phyloP scores from a whole-genome alignment of 2,797 vertebrate species.

The Cryptoprocta ferox region DNA sequence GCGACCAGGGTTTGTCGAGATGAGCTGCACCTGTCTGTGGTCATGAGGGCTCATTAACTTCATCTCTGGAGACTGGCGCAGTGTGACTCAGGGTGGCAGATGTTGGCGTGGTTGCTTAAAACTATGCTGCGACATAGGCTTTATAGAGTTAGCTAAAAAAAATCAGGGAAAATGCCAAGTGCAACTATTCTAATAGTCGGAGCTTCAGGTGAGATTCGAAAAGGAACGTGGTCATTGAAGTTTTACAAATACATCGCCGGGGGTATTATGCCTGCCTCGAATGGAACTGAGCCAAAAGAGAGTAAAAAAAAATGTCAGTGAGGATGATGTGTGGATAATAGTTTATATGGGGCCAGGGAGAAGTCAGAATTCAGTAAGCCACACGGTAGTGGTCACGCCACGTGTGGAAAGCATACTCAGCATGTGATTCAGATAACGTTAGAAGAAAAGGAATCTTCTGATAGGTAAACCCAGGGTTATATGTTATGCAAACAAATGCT shows the following conservation, averaged over 20 bases:
- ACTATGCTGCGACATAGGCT: neutral
- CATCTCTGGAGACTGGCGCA: fast-evolving
- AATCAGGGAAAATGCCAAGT: neutral
- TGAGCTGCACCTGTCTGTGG: fast-evolving
- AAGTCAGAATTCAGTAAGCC: neutral
- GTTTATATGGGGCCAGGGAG: neutral
- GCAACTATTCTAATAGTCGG: fast-evolving
- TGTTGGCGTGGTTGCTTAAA: fast-evolving
- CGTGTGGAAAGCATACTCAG: fast-evolving
- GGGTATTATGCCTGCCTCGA: neutral
- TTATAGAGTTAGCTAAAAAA: neutral
- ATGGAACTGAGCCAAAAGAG: neutral
- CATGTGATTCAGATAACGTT: neutral
- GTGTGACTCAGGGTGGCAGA: fast-evolving
- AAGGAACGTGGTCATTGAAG: neutral
- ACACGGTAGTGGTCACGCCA: fast-evolving
- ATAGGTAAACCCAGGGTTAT: neutral
- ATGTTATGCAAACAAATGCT: neutral
- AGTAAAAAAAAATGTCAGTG: neutral
- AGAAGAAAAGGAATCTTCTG: neutral
- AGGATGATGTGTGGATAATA: neutral
- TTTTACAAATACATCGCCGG: neutral
- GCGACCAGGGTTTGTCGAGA: fast-evolving
- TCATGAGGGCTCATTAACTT: fast-evolving
- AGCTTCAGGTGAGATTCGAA: neutral